Base-by-base conservation (phyloP, 2,113 vertebrate genomes). In the Egretta garzetta region DNA sequence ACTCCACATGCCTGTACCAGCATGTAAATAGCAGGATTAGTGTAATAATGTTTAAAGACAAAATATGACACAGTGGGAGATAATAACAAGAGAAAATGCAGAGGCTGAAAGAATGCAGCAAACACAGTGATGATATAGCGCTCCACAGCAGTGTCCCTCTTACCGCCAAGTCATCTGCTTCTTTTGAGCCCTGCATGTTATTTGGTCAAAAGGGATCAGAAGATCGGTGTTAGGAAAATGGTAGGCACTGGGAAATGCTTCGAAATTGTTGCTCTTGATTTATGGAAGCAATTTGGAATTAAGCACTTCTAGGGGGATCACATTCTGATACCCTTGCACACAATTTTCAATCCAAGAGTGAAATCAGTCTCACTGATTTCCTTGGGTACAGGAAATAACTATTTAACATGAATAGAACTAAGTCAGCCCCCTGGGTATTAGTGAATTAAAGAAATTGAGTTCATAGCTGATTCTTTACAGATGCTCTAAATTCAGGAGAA, bases 11-110 rank as follows among this genome's bases (percentile, higher is more conserved):
- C 18, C 49, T 84, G 21, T 39, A 68, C 14, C 56, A 41, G 56
- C 72, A 67, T n/a, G 35, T 60, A 89, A 96, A 87, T 77, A 84
- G 56, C 23, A 85, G 67, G 90, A 96, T 90, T 93, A 90, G 33
- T 53, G 35, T 77, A 88, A 71, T 77, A 50, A 53, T 59, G 5
- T 28, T 93, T 89, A 89, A 96, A 95, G 52, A 89, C 64, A 92
- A 93, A 92, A 88, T 88, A 49, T 28, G 70, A 64, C 35, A 1
- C 86, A 64, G 80, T 81, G 30, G 67, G 86, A 89, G 35, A 90
- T 2, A 39, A 43, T 12, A 91, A 24, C 14, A 37, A 52, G 52
- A 47, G 27, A 74, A 86, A 90, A 83, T 17, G 28, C 37, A 77
- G 45, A 33, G 52, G 30, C 47, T 93, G 79, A 73, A 77, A 86